Evolutionary conservation across 2,888 invertebrate genomes (phyloP), one percentile per base, ranked within the genome.

Genomic region (Atrina japonica): DNA sequence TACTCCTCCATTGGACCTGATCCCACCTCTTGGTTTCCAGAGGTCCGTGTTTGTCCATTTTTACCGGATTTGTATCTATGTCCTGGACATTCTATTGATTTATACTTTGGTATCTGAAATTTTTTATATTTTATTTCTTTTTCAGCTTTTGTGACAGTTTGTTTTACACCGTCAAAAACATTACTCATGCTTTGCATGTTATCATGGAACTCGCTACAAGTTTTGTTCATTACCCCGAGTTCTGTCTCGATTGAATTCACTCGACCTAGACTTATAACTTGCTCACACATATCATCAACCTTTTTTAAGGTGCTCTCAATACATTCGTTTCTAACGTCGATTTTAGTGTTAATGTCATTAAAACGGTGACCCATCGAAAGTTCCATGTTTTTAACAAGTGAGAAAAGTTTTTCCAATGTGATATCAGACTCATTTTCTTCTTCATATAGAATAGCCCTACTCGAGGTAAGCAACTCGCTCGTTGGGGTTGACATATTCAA

Each of bases 121-220:
- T 11, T n/a, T n/a, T n/a, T n/a, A n/a, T n/a, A 9, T 41, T 41
- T 41, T 41, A 41, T 41, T 41, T 41, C 41, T 41, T 41, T 41
- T 41, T 41, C 41, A 41, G 11, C 41, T 11, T 41, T 41, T 16
- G 41, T 27, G 11, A 55, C 55, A 9, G 25, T 11, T 27, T 55
- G 18, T 55, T 55, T 55, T 27, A 55, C 27, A 14, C n/a, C 29
- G 29, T 55, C 55, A 27, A 55, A 55, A 1, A 55, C 30, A 55
- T 55, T 55, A n/a, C 55, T 55, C 7, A 55, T 55, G 2, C 55
- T 30, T 5, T 55, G 27, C 30, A 55, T 1, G n/a, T 18, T 23
- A n/a, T 55, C 18, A 16, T 30, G 16, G 16, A 55, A 55, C 29
- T 55, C 55, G 18, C 14, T 27, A 3, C 27, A 25, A 29, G 55